Evolutionary conservation across 2,797 vertebrate genomes (phyloP), one percentile per base, ranked within the genome.

Genomic region (Botia almorhae): DNA sequence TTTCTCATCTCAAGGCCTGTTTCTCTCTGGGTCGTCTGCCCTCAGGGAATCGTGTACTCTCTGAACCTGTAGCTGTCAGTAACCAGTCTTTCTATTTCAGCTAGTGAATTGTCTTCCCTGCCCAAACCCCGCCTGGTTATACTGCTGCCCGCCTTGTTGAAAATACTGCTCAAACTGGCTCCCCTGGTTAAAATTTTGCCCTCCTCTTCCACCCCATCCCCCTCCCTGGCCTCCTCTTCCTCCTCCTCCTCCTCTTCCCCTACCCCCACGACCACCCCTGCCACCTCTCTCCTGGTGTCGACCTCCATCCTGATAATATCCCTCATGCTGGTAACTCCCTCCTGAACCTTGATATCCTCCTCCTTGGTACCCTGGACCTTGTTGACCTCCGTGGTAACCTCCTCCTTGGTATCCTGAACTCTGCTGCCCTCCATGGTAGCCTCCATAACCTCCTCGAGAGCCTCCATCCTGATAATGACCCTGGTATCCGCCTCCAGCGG

Each of bases 101-200:
- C 97, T 99, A 5, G 95, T 96, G 81, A 96, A 98, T 84, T 98
- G 94, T 90, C 96, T 94, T 90, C 96, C 96, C 89, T 98, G 97
- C 86, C 94, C 95, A 89, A 98, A 99, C 75, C 98, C 97, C 83
- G 97, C 94, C 0, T 98, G 97, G 91, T 91, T 98, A 91, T 96
- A 99, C 78, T 98, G 96, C 85, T 99, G 96, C 51, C 97, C 98
- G 16, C 97, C 97, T 10, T 99, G 97, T 85, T 98, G 97, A 91
- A 98, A 99, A 90, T 96, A 98, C 92, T 99, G 97, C 92, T 99
- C 97, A 93, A 99, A 99, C 51, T 98, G 97, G 83, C 97, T 97
- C 23, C 96, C 97, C 88, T 98, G 97, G 90, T 96, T 97, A 71
- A 96, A 96, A 90, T 88, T 97, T 88, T 96, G 95, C n/a, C 94